A percentile compares a stretch with the other conserved stretches of the same genome.
These are phyloP conservation scores for Enteromius treurensis DNA, from an alignment of 2,797 vertebrate species.

Conservation along the genomic window DNA sequence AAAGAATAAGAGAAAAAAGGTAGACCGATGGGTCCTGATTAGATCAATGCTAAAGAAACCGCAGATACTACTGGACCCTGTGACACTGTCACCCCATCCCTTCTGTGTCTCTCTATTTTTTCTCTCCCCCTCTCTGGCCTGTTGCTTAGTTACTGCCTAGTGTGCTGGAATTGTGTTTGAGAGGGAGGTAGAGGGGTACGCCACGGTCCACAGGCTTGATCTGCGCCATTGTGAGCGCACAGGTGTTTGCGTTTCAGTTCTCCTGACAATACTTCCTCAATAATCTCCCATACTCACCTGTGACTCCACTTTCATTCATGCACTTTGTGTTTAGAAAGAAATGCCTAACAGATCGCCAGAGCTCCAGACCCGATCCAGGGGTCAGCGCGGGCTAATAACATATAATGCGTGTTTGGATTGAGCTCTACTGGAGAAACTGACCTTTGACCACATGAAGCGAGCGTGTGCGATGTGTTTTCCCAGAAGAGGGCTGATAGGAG, in stretches of 20 bases:
- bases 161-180: constrained; percentile 69
- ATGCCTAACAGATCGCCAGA: constrained; percentile 29
- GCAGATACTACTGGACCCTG: constrained; percentile 53
- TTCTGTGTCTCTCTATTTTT: constrained; percentile 56
- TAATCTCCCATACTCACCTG: constrained; percentile 41
- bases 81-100: constrained; percentile 39
- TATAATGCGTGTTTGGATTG: constrained; percentile 46
- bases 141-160: constrained; percentile 83
- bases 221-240: constrained; percentile 8
- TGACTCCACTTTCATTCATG: constrained; percentile 42
- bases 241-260: constrained; percentile 6
- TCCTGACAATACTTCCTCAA: constrained; percentile 36
- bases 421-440: constrained; percentile 37
- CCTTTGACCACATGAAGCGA: constrained; percentile 52
- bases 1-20: constrained; percentile 19
- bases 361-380: constrained; percentile 30
- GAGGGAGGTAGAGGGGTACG: constrained; percentile 65
- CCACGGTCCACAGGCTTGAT: constrained; percentile 16
- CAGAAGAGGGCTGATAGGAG: constrained; percentile 17
- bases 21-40: constrained; percentile 10
- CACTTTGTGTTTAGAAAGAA: constrained; percentile 33
- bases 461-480: constrained; percentile 31
- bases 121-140: constrained; percentile 64
- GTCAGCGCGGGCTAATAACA: constrained; percentile 47
- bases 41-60: constrained; percentile 44